Conservation (phyloP, 2,888 invertebrate genomes). For the Callyntrura sp. region DNA sequence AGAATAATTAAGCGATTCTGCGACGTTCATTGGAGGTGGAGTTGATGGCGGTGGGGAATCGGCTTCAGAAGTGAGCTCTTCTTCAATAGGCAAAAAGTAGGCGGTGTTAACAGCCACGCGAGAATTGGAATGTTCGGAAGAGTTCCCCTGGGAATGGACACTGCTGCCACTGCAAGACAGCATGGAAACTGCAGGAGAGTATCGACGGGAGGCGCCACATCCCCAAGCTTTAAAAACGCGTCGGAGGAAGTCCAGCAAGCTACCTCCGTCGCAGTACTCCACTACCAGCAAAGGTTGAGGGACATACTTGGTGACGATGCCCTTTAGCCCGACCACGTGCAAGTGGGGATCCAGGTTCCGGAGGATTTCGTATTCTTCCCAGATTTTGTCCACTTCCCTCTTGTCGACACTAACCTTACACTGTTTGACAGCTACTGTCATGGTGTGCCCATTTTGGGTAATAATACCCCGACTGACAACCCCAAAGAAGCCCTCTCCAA, state of each 20-base stretch:
- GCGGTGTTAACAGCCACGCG: no score
- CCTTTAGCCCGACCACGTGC: conserved; percentile 82
- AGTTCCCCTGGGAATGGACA: no score
- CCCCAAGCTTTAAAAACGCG: conserved; percentile 73
- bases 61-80: not conserved
- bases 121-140: no score
- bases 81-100: no score
- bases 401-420: conserved; percentile 61
- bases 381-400: conserved; percentile 80
- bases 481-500: conserved; percentile 83
- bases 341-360: conserved; percentile 80
- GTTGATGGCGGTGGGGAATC: not conserved
- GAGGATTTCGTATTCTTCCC: conserved; percentile 83
- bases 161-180: not conserved
- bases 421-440: conserved; percentile 82
- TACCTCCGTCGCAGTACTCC: conserved; percentile 83
- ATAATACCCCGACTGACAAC: conserved; percentile 78
- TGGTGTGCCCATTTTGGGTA: conserved; percentile 71
- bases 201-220: no score
- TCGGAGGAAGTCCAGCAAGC: conserved; percentile 79
- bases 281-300: conserved; percentile 82
- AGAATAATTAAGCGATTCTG: no score
- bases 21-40: conserved; percentile 44
- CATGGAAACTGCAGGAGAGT: not conserved
- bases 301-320: conserved; percentile 75